phyloP scores from a whole-genome alignment of 2,888 invertebrate genomes.

The Neoaliturus tenellus region DNA sequence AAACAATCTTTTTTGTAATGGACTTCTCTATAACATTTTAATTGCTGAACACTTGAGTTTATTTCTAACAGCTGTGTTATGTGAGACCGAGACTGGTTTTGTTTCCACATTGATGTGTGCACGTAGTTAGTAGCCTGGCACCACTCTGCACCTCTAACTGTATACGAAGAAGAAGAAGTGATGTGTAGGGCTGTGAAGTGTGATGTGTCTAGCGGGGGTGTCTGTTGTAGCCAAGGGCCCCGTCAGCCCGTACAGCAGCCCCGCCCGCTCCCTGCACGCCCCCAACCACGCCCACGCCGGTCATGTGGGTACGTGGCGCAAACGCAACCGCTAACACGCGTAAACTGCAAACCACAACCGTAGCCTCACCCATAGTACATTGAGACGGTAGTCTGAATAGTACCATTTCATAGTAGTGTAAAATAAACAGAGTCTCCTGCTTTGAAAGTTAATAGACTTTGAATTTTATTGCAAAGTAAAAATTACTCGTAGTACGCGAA shows the following conservation, averaged over 20 bases:
- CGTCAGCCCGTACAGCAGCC: conserved; percentile 52
- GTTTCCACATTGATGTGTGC: conserved; percentile 29
- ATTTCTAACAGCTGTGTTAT: neutral
- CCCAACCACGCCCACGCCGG: neutral
- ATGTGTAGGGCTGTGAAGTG: conserved; percentile 44
- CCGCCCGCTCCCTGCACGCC: conserved; percentile 19
- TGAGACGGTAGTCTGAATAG: neutral
- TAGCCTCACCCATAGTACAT: too few species aligned
- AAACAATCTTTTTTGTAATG: too few species aligned
- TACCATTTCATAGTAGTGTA: neutral
- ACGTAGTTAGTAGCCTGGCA: conserved; percentile 26
- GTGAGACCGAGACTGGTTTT: neutral
- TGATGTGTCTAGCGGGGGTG: conserved; percentile 17
- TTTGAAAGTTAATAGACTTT: too few species aligned
- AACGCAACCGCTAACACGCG: too few species aligned
- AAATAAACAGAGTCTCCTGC: too few species aligned
- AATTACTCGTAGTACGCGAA: too few species aligned
- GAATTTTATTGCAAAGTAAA: too few species aligned
- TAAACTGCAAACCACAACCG: too few species aligned
- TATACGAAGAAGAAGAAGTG: conserved; percentile 50
- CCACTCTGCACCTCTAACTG: conserved; percentile 29
- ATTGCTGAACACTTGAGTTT: neutral
- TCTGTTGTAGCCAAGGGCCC: conserved; percentile 53
- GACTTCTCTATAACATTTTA: too few species aligned
- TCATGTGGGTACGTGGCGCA: conserved; percentile 7